A percentile compares a stretch with the other conserved stretches of the same genome.
These are phyloP conservation scores for Akabosia matsudoensis DNA, from an alignment of 1,140 invertebrate genomes.

Conservation along the genomic window DNA sequence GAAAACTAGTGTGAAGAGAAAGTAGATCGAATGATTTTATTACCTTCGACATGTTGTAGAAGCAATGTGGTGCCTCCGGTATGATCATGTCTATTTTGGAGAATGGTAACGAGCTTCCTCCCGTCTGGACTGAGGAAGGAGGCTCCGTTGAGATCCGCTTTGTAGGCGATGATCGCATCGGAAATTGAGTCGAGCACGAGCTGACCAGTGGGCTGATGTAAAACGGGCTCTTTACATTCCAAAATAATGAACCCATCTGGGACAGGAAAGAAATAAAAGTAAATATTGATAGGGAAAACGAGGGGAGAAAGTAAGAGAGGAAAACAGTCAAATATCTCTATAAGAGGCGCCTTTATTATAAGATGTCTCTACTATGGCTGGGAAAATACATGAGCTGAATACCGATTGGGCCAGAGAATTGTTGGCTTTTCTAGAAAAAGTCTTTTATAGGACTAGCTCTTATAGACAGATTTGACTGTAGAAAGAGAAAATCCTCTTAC, in stretches of 20 bases:
- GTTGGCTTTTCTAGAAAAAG: background rate
- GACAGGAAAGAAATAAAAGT: slow-evolving; percentile 43
- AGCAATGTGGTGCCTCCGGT: slow-evolving; percentile 63
- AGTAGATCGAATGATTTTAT: too few species aligned
- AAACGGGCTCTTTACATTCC: slow-evolving; percentile 67
- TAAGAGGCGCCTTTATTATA: too few species aligned
- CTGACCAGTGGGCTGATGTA: slow-evolving; percentile 63
- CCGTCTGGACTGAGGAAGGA: slow-evolving; percentile 71
- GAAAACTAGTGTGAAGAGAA: too few species aligned
- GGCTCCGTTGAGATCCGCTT: slow-evolving; percentile 62
- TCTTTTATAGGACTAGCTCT: background rate
- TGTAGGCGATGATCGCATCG: slow-evolving; percentile 66
- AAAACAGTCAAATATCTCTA: too few species aligned
- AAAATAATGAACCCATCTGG: slow-evolving; percentile 72
- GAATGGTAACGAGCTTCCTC: slow-evolving; percentile 66
- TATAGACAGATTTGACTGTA: background rate
- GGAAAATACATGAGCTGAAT: too few species aligned
- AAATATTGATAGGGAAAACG: slow-evolving; percentile 11
- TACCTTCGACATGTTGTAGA: slow-evolving; percentile 67
- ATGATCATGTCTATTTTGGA: slow-evolving; percentile 52
- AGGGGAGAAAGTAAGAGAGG: too few species aligned
- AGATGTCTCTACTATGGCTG: too few species aligned
- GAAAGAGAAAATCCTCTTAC: slow-evolving; percentile 55
- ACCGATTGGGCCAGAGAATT: too few species aligned
- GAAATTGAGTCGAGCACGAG: slow-evolving; percentile 73